Evolutionary conservation across 2,797 vertebrate species (phyloP), one percentile per base, ranked within the genome.

Genomic region (Sandelia bainsii): DNA sequence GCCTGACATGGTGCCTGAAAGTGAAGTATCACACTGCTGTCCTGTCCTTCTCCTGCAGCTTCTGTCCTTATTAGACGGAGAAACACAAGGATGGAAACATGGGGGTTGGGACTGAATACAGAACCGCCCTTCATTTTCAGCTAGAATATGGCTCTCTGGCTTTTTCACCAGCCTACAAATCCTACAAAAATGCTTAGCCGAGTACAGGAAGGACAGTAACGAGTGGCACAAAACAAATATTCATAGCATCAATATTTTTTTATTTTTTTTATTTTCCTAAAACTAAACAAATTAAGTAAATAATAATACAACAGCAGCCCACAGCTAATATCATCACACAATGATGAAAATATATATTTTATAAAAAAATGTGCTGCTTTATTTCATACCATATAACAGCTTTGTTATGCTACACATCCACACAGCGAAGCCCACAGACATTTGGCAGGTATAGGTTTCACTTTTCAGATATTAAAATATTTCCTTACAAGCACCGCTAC

Each of bases 1-100:
- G 48, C 77, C 79, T 80, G 74, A 75, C 49, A 52, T 81, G 78
- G 79, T 82, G 83, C 62, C 77, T 79, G 80, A 62, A 42, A 57
- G 82, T 57, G 81, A 78, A 64, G 84, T 67, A 56, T 77, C 87
- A 73, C 71, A 64, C 78, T 77, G 53, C 58, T 62, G 52, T 51
- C 48, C 59, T 34, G 80, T 75, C 78, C 79, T 79, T 60, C 59
- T 50, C n/a, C 32, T 34, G 49, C 62, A 58, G 49, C n/a, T 27
- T 79, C 56, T 44, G 66, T 68, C 71, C 71, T 73, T 82, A 42
- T 49, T 9, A 25, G 27, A 34, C 23, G 1, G 1, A 4, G 46
- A 53, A 46, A 52, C 44, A 59, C 69, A 58, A 19, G 6, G 10
- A 79, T 57, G 53, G 42, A 62, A 71, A 52, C 53, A 37, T 16